Conservation (phyloP, 2,113 vertebrate species). For the Cyphotilapia sp. region DNA sequence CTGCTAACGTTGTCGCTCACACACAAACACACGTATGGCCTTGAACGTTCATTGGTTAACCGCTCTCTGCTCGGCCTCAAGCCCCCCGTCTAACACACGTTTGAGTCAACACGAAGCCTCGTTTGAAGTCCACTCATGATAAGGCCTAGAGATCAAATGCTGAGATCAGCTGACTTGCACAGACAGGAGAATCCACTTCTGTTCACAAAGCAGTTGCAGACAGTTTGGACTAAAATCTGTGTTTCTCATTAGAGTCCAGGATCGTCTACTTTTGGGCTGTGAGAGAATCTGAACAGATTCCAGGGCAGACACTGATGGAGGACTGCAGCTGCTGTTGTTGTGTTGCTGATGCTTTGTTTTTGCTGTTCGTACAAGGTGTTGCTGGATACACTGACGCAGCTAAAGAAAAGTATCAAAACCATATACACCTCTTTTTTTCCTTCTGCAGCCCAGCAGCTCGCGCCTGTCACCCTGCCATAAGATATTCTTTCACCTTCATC, state of each 20-base stretch:
- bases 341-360: background rate
- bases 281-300: background rate
- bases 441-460: background rate
- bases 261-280: background rate
- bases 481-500: background rate
- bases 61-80: constrained; percentile 2
- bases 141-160: background rate
- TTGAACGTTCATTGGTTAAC: background rate
- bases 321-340: background rate
- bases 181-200: background rate
- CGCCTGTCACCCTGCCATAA: background rate
- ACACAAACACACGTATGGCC: background rate
- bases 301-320: background rate
- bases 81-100: background rate
- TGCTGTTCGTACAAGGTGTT: background rate
- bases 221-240: background rate
- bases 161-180: background rate
- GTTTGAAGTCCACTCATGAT: constrained; percentile 20
- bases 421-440: background rate
- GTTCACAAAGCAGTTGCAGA: background rate
- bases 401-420: background rate
- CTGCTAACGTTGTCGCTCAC: background rate
- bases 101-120: background rate
- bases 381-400: background rate
- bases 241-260: background rate